phyloP scores from a whole-genome alignment of 2,113 vertebrate species.

The Athene noctua region DNA sequence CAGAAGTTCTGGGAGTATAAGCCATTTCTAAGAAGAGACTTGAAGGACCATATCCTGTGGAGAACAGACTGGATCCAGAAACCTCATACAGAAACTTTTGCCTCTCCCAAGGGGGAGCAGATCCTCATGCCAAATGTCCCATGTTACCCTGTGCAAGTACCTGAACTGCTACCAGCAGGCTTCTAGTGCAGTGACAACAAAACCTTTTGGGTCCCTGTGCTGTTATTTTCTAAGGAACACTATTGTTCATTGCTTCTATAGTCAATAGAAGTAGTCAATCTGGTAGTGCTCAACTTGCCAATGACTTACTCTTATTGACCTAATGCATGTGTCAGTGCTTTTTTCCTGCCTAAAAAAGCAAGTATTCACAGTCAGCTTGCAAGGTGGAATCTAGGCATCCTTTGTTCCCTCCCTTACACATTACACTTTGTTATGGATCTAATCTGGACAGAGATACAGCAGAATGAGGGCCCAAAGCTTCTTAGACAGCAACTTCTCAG shows the following conservation, averaged over 20 bases:
- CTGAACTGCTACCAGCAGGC: background rate
- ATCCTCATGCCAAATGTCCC: background rate
- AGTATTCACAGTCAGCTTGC: background rate
- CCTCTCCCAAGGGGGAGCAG: background rate
- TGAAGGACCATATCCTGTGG: background rate
- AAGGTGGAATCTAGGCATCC: background rate
- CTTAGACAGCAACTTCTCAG: background rate
- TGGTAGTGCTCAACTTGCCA: background rate
- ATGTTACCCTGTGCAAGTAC: background rate
- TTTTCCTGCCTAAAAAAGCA: background rate
- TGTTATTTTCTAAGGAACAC: background rate
- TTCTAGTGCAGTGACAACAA: background rate
- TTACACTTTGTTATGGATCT: background rate
- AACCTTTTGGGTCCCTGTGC: fast-evolving
- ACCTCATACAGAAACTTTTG: background rate
- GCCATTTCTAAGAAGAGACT: background rate
- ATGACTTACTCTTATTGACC: background rate
- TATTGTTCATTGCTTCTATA: background rate
- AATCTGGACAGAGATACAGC: background rate
- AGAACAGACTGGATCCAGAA: background rate
- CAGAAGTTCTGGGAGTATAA: background rate
- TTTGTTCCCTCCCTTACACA: background rate
- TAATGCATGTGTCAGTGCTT: fast-evolving
- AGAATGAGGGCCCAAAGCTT: background rate
- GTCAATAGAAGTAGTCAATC: background rate